Evolutionary conservation across 2,797 vertebrate genomes (phyloP), one percentile per base, ranked within the genome.

Genomic region (Chelidonichthys spinosus): DNA sequence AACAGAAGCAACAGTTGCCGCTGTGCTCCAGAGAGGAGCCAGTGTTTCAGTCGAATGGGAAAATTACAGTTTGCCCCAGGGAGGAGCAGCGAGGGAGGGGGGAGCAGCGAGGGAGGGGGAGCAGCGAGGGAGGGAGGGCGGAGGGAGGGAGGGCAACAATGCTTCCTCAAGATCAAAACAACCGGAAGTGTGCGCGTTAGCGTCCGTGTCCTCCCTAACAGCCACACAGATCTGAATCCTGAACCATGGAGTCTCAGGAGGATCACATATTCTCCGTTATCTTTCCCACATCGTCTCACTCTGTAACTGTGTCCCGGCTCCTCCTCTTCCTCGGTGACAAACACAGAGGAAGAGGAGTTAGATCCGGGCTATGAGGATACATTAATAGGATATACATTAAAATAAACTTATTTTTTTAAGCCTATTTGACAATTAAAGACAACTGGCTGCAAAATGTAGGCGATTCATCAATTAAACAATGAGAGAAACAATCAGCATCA

Each of bases 1-100:
- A 90, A 79, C 89, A 91, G 88, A 89, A 76, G 84, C 68, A 87
- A 72, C 81, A 90, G 86, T 89, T 89, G 87, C 83, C 81, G 79
- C 85, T 67, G 75, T 68, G 77, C 77, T 78, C 85, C 78, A 78
- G 80, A 85, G 74, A 84, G 79, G 39, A 76, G 86, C 79, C 85
- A 85, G 69, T 64, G 79, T 79, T 86, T 88, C 79, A 85, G 82
- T 62, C 78, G 39, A 86, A 82, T 64, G 75, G 78, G 83, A 79
- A 88, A 85, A 90, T 87, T 69, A 87, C 74, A 68, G 83, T 87
- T 85, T 81, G 78, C 85, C 81, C 71, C 63, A 67, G 79, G 84
- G 81, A 81, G 65, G 32, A 69, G 72, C 60, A 59, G 63, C 0
- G 25, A 25, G 25, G 25, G 25, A 25, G 25, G 25, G 25, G 25